Evolutionary conservation across 2,888 invertebrate genomes (phyloP).

Genomic region (Ophioninae sp.): DNA sequence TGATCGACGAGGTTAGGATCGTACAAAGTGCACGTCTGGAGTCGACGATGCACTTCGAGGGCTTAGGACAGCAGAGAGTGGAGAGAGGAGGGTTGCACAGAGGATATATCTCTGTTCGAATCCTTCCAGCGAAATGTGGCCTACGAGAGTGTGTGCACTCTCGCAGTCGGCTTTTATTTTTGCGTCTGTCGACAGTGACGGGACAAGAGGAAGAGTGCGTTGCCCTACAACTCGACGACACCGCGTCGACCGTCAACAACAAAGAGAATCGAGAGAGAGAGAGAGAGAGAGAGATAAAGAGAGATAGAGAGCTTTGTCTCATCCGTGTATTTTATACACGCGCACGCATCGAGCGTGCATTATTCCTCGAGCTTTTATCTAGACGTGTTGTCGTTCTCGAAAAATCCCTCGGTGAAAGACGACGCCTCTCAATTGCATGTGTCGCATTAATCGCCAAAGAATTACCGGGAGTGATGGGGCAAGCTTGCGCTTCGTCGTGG

Average conservation of each 20-base stretch:
- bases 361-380: constrained; percentile 56
- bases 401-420: constrained; percentile 31
- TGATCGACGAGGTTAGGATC: constrained; percentile 25
- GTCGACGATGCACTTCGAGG: constrained; percentile 23
- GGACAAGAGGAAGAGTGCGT: constrained; percentile 65
- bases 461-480: constrained; percentile 12
- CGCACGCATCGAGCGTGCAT: constrained; percentile 15
- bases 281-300: neutral
- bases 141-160: constrained; percentile 34
- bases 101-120: constrained; percentile 33
- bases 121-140: constrained; percentile 37
- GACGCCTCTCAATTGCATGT: constrained; percentile 34
- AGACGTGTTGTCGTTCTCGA: constrained; percentile 61
- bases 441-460: constrained; percentile 20
- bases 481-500: neutral
- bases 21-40: constrained; percentile 56
- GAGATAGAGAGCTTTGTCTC: constrained; percentile 19
- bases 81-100: neutral
- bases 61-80: constrained; percentile 10
- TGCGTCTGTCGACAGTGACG: constrained; percentile 71
- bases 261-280: constrained; percentile 58
- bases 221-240: constrained; percentile 63
- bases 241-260: constrained; percentile 60
- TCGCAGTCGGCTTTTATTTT: constrained; percentile 66
- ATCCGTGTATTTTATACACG: constrained; percentile 14